These are phyloP conservation scores for Dugesia japonica DNA, from an alignment of 2,888 invertebrate species.

Conservation along the genomic window DNA sequence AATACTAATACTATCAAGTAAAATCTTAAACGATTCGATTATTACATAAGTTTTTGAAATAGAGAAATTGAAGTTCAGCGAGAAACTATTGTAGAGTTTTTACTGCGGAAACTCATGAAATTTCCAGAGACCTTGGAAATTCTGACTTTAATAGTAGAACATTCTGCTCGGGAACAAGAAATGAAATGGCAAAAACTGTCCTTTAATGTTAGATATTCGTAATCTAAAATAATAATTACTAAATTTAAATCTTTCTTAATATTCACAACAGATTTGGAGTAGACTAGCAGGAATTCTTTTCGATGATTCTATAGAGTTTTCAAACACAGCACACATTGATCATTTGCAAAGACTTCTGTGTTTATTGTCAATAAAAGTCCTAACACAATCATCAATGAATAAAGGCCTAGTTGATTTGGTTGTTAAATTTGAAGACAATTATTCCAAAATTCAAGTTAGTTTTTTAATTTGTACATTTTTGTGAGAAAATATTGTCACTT, in stretches of 20 bases:
- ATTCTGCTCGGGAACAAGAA: neutral
- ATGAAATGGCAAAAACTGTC: neutral
- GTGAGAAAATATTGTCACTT: neutral
- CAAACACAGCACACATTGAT: neutral
- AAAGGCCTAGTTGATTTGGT: neutral
- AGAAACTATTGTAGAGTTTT: neutral
- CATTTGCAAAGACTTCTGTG: neutral
- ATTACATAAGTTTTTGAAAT: neutral
- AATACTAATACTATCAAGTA: neutral
- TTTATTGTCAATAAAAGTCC: neutral
- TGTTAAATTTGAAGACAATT: neutral
- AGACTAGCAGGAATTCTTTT: neutral
- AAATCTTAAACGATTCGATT: neutral
- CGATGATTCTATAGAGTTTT: neutral
- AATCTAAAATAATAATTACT: too few species aligned
- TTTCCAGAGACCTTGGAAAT: neutral
- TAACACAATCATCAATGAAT: neutral
- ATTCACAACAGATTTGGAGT: neutral
- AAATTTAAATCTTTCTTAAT: too few species aligned
- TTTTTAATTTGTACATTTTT: neutral
- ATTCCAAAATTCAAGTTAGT: neutral
- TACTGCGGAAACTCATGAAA: neutral
- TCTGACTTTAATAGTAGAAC: neutral
- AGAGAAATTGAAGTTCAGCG: slow-evolving; percentile 1
- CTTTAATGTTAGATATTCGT: neutral